These are phyloP conservation scores for Coelinius sp. DNA, from an alignment of 2,888 invertebrate genomes.

Conservation along the genomic window DNA sequence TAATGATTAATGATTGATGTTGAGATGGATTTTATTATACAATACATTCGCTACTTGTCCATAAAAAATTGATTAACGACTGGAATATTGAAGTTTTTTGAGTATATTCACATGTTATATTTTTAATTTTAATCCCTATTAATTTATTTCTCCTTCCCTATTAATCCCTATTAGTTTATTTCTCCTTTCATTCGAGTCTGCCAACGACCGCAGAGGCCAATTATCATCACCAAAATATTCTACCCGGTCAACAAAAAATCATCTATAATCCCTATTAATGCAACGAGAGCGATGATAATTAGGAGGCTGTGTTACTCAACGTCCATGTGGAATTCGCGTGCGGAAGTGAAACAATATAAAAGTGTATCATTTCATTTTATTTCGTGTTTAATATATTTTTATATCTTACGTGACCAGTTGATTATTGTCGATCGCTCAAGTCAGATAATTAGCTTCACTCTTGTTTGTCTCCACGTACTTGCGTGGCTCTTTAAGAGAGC, in stretches of 20 bases:
- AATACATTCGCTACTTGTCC: too few species aligned
- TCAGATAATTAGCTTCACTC: slow-evolving; percentile 7
- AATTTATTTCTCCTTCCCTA: too few species aligned
- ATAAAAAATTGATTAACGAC: too few species aligned
- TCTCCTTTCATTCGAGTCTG: too few species aligned
- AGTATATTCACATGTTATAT: neutral
- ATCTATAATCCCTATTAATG: neutral
- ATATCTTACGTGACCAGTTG: neutral
- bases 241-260: too few species aligned
- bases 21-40: too few species aligned
- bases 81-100: too few species aligned
- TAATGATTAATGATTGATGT: too few species aligned
- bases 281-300: neutral
- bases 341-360: slow-evolving; percentile 5
- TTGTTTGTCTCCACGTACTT: neutral
- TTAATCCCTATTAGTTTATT: too few species aligned
- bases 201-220: too few species aligned
- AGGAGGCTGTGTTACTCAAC: neutral
- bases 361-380: slow-evolving; percentile 5
- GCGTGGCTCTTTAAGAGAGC: slow-evolving; percentile 6
- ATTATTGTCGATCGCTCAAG: slow-evolving; percentile 4
- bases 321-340: slow-evolving; percentile 2
- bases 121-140: neutral
- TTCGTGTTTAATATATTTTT: neutral
- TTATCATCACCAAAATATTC: too few species aligned